These are phyloP conservation scores for Gouania willdenowi DNA, from an alignment of 2,797 vertebrate genomes.

Conservation along the genomic window DNA sequence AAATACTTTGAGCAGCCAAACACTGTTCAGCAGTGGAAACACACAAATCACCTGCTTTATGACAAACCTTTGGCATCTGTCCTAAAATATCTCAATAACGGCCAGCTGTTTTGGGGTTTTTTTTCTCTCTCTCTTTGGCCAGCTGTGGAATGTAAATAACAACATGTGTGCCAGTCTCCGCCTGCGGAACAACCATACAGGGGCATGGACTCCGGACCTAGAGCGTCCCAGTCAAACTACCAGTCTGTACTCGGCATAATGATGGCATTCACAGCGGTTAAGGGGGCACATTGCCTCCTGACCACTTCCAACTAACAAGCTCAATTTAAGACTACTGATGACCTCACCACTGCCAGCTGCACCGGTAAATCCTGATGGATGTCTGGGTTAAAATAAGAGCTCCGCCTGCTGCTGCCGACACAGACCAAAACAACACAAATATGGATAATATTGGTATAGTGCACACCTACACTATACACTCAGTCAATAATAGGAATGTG, in stretches of 20 bases:
- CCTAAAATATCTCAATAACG: slow-evolving; percentile 10
- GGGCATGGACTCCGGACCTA: slow-evolving; percentile 30
- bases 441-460: too few relatives aligned
- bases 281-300: slow-evolving; percentile 53
- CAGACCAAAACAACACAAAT: not conserved
- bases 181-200: slow-evolving; percentile 67
- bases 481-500: too few relatives aligned
- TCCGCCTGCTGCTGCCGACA: slow-evolving; percentile 6
- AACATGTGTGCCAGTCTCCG: slow-evolving; percentile 42
- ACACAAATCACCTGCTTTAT: not conserved
- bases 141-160: slow-evolving; percentile 61
- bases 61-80: slow-evolving; percentile 2
- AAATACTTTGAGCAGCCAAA: slow-evolving; percentile 23
- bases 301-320: slow-evolving; percentile 70
- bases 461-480: too few relatives aligned
- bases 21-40: not conserved
- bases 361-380: slow-evolving; percentile 30
- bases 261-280: slow-evolving; percentile 68
- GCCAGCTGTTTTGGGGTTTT: slow-evolving; percentile 22
- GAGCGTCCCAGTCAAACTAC: slow-evolving; percentile 58
- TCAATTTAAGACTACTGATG: slow-evolving; percentile 60
- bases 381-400: slow-evolving; percentile 32
- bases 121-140: slow-evolving; percentile 7
- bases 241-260: slow-evolving; percentile 60
- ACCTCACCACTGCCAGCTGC: slow-evolving; percentile 36